Evolutionary conservation across 1,140 invertebrate species (phyloP).

Genomic region (Eumaeus atala): DNA sequence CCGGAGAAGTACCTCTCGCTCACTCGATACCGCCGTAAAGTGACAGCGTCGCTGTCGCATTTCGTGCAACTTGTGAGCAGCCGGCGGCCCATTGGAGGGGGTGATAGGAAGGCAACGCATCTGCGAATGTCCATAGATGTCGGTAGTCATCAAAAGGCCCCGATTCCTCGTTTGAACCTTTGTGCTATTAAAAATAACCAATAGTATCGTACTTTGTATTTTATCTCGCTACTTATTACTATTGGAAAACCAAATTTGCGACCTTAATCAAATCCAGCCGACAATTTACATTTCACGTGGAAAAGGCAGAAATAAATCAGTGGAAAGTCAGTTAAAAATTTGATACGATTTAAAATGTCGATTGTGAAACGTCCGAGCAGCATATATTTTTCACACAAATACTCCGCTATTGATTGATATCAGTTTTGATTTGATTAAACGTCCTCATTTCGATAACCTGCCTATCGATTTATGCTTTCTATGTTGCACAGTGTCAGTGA

Average conservation of each 20-base stretch:
- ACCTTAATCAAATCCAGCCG: conserved; percentile 8
- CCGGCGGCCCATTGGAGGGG: no score
- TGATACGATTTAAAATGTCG: conserved; percentile 26
- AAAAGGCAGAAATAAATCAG: conserved; percentile 22
- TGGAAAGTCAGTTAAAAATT: conserved; percentile 22
- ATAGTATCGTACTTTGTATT: background rate
- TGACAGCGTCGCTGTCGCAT: no score
- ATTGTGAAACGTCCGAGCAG: conserved; percentile 13
- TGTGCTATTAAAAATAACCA: no score
- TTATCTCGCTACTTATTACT: background rate
- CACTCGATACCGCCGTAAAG: no score
- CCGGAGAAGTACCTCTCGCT: no score
- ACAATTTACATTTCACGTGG: conserved; percentile 11
- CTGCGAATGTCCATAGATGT: no score
- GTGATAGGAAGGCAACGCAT: no score
- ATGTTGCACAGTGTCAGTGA: no score
- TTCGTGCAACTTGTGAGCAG: no score
- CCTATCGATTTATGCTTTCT: conserved; percentile 6
- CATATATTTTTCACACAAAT: conserved; percentile 35
- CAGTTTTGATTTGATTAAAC: conserved; percentile 33
- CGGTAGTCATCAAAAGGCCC: no score
- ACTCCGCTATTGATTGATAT: conserved; percentile 33
- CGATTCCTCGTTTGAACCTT: no score
- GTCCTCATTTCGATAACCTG: conserved; percentile 19
- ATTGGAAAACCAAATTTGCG: conserved; percentile 4